Percentiles rank a stretch among this genome's conserved stretches.
phyloP scores from a whole-genome alignment of 35 echinoderm and acorn worm species.

The Heliocidaris erythrogramma region DNA sequence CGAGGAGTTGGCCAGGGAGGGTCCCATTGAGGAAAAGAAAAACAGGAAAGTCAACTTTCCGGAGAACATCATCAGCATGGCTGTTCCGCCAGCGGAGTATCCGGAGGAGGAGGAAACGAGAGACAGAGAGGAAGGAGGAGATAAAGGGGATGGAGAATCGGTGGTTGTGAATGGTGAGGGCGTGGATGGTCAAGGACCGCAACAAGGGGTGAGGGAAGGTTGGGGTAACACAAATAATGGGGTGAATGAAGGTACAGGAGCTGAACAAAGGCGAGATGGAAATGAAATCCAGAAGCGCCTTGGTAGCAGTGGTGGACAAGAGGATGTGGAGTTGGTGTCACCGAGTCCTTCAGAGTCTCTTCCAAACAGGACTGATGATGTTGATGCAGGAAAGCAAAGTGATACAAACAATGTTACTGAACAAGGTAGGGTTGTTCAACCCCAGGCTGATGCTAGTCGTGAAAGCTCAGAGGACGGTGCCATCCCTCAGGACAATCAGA shows the following conservation, averaged over 20 bases:
- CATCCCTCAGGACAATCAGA: neutral
- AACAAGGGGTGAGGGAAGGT: neutral
- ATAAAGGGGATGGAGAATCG: neutral
- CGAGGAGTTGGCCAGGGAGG: constrained; percentile 72
- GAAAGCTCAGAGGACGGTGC: neutral
- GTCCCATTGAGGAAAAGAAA: constrained; percentile 66
- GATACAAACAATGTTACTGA: constrained; percentile 4
- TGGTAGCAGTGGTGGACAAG: constrained; percentile 5
- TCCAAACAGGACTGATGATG: constrained; percentile 22
- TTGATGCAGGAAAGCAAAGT: neutral
- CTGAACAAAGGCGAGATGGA: neutral
- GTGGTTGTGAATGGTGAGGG: neutral
- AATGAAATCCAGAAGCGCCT: neutral
- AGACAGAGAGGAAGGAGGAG: constrained; percentile 19
- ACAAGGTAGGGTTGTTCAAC: neutral
- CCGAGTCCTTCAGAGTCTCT: neutral
- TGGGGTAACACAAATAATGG: neutral
- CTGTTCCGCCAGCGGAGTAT: constrained; percentile 54
- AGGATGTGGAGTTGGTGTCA: neutral
- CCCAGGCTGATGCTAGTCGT: neutral
- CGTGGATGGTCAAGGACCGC: neutral
- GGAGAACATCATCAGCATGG: constrained; percentile 64
- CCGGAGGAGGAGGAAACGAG: constrained; percentile 37
- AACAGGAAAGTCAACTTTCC: constrained; percentile 82
- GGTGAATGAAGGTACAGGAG: neutral